Conservation (phyloP, 2,797 vertebrate genomes). For the Macrochelys suwanniensis region DNA sequence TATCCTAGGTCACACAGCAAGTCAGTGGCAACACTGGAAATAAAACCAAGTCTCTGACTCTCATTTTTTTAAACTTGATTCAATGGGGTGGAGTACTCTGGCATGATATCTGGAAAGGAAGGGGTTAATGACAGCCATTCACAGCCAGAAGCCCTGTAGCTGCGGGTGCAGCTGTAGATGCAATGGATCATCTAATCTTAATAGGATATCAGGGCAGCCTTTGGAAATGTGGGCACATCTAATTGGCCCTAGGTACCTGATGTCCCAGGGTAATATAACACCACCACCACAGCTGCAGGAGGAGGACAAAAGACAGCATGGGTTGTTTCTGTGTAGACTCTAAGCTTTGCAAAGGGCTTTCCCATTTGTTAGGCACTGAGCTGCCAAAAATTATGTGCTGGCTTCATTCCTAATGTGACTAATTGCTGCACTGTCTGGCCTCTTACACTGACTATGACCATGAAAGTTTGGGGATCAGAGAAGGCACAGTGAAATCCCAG, state of each 20-base stretch:
- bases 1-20: neutral
- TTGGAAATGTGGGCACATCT: neutral
- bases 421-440: neutral
- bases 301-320: neutral
- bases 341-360: neutral
- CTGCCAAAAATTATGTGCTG: neutral
- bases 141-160: neutral
- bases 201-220: neutral
- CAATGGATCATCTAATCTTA: neutral
- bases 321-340: neutral
- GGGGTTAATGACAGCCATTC: neutral
- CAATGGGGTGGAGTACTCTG: neutral
- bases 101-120: neutral
- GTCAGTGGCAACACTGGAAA: neutral
- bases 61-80: neutral
- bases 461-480: neutral
- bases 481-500: neutral
- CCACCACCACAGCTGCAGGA: neutral
- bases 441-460: neutral
- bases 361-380: neutral
- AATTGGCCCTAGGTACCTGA: conserved; percentile 11
- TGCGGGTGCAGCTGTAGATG: neutral
- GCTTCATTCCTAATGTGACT: too few species aligned
- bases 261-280: neutral
- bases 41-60: neutral